Conservation (phyloP, 30 jellyfish, hydroid and myxozoan genomes). For the Pelagia noctiluca region DNA sequence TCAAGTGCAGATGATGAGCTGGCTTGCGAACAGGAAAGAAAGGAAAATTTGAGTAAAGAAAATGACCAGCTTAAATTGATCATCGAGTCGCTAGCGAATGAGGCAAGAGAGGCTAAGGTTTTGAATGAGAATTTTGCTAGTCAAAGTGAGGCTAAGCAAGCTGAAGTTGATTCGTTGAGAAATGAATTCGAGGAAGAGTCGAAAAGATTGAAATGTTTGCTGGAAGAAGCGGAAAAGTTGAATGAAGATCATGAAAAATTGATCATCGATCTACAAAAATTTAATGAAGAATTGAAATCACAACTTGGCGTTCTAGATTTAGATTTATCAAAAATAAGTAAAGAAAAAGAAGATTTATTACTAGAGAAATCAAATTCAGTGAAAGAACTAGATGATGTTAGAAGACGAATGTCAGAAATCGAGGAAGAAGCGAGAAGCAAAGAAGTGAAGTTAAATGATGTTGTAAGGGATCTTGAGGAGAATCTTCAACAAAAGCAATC, state of each 20-base stretch:
- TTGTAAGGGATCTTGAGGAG: slow-evolving; percentile 2
- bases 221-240: background rate
- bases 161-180: background rate
- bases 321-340: background rate
- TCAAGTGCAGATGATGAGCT: background rate
- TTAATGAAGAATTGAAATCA: background rate
- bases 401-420: background rate
- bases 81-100: no score
- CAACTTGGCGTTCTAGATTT: background rate
- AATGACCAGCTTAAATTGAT: background rate
- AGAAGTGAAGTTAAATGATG: background rate
- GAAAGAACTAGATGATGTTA: background rate
- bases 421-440: slow-evolving; percentile 5
- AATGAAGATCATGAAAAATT: background rate
- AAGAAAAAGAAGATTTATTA: background rate
- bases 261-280: background rate
- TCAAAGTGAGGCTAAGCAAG: background rate
- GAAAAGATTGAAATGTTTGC: background rate
- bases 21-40: background rate
- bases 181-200: background rate
- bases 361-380: background rate
- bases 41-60: background rate
- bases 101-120: no score
- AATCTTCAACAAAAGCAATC: background rate
- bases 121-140: no score